A percentile compares a stretch with the other conserved stretches of the same genome.
These are phyloP conservation scores for Tachuris rubrigastra DNA, from an alignment of 2,113 vertebrate genomes.

Conservation along the genomic window DNA sequence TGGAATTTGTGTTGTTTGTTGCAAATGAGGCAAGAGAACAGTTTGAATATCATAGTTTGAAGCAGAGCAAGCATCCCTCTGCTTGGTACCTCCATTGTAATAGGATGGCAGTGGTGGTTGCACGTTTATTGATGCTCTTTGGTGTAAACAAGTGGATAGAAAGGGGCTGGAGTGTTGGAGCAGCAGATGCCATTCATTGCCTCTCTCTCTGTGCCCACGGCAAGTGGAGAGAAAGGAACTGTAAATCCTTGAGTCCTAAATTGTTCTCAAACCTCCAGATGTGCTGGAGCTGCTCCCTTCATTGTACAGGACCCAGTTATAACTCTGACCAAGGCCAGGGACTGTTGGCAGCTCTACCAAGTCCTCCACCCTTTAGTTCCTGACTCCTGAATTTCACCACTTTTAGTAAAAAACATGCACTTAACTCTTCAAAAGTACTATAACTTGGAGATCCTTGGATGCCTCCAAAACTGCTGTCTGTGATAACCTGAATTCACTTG, in stretches of 20 bases:
- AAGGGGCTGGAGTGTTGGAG: not conserved
- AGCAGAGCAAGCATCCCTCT: not conserved
- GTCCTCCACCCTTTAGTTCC: not conserved
- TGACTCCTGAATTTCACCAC: not conserved
- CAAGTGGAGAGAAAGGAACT: not conserved
- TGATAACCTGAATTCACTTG: slow-evolving; percentile 30
- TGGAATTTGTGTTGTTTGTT: not conserved
- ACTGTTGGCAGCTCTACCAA: not conserved
- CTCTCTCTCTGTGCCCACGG: not conserved
- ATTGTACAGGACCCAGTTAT: not conserved
- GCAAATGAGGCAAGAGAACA: not conserved
- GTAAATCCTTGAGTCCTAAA: not conserved
- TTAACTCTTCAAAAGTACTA: not conserved
- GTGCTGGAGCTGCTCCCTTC: not conserved
- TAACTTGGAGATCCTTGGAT: not conserved
- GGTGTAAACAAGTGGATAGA: not conserved
- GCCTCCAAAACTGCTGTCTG: not conserved
- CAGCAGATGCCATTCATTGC: not conserved
- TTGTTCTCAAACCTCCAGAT: not conserved
- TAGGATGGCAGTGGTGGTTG: not conserved
- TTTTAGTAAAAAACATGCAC: not conserved
- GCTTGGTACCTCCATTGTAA: not conserved
- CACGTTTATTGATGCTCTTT: not conserved
- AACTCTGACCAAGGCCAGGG: not conserved
- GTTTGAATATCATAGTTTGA: not conserved